Evolutionary conservation across 2,113 vertebrate species (phyloP).

Genomic region (Pedionomus torquatus): DNA sequence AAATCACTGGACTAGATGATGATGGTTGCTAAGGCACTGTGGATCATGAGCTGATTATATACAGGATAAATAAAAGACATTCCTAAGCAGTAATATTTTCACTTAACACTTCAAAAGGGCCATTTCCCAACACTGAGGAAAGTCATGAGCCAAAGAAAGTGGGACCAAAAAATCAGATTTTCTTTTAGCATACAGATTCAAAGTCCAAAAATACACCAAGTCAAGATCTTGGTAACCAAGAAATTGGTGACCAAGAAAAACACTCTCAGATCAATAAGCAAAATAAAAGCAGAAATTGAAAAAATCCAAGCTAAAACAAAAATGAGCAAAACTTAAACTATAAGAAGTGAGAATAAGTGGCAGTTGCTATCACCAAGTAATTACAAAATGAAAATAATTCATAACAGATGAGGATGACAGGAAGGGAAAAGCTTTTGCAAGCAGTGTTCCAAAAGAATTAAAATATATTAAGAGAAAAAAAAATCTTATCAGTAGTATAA

Average conservation of each 20-base stretch:
- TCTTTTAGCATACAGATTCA: not conserved
- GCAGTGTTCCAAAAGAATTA: not conserved
- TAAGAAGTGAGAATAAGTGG: not conserved
- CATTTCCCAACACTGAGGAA: not conserved
- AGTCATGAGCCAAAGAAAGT: not conserved
- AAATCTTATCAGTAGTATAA: not conserved
- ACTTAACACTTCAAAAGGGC: not conserved
- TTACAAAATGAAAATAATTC: not conserved
- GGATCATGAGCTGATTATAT: not conserved
- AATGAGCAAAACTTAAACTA: rapidly evolving
- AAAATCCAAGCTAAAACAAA: not conserved
- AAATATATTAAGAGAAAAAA: not conserved
- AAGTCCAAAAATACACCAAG: not conserved
- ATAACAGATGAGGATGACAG: not conserved
- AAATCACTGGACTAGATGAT: not conserved
- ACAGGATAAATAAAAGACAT: not conserved
- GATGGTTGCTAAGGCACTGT: not conserved
- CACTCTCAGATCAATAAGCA: not conserved
- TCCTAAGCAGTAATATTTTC: not conserved
- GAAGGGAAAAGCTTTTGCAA: not conserved
- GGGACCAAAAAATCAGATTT: not conserved
- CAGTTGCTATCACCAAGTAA: not conserved
- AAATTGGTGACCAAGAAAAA: not conserved
- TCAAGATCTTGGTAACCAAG: not conserved
- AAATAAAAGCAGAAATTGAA: not conserved